phyloP scores from a whole-genome alignment of 2,888 invertebrate genomes.

The Prenolepis imparis region DNA sequence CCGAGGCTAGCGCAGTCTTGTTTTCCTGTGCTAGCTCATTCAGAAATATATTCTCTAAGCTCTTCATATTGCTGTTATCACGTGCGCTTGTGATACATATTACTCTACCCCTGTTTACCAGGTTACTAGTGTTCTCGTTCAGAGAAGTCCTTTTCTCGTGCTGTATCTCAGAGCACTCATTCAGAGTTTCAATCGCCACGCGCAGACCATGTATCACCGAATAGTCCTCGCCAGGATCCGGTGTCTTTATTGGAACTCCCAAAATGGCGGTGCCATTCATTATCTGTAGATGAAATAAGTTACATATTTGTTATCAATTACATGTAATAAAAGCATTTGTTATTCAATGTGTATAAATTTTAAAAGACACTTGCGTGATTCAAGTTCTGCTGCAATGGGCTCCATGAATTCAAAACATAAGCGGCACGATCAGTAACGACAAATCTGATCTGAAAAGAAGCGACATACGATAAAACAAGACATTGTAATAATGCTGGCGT shows the following conservation, averaged over 20 bases:
- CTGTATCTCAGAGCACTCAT: conserved; percentile 93
- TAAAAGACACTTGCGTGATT: conserved; percentile 90
- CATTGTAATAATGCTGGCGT: not conserved
- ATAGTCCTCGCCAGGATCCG: conserved; percentile 89
- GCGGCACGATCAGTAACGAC: conserved; percentile 95
- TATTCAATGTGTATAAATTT: not conserved
- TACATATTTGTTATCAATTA: conserved; percentile 15
- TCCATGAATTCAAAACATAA: conserved; percentile 95
- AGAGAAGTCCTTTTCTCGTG: conserved; percentile 87
- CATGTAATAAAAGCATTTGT: not conserved
- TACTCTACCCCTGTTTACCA: conserved; percentile 91
- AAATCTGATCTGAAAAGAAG: conserved; percentile 90
- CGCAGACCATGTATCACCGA: conserved; percentile 94
- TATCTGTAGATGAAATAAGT: conserved; percentile 87
- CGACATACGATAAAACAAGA: not conserved
- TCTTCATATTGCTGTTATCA: conserved; percentile 94
- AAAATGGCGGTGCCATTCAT: conserved; percentile 94
- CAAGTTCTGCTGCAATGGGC: conserved; percentile 93
- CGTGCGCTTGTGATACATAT: conserved; percentile 96
- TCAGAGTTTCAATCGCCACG: conserved; percentile 94
- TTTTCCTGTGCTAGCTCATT: conserved; percentile 94
- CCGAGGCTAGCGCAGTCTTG: conserved; percentile 89
- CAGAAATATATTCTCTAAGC: conserved; percentile 94
- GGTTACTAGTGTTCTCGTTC: conserved; percentile 85
- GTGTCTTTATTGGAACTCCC: conserved; percentile 91